Base-by-base conservation (phyloP, 2,888 invertebrate species). In the Drosophila dives region DNA sequence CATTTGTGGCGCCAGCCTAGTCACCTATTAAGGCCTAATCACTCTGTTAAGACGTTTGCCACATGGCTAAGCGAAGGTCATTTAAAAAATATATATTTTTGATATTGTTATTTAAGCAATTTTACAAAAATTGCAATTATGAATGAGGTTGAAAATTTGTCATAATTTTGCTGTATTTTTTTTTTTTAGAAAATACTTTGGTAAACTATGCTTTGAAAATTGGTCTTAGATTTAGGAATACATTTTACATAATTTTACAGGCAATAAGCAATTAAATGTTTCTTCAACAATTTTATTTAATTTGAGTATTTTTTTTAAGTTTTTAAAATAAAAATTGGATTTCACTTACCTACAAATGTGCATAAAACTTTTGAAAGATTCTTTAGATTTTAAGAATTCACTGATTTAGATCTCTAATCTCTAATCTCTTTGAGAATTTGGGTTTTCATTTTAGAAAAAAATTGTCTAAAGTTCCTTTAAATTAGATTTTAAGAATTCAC, bases 1-100 rank as follows among this genome's bases (percentile, higher is more conserved):
- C 55, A 65, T 71, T 54, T 60, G 59, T 65, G 72, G 69, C 69
- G 78, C 75, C 75, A 65, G 64, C 15, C 56, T 17, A 45, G 4
- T 36, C 40, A 34, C 26, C 49, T 36, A 3, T 17, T 33, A 38
- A 51, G 23, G 72, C 36, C 34, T 26, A 51, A 29, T 42, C 29
- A 45, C n/a, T 76, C 42, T 6, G 29, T 1, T 29, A 54, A 42
- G n/a, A 11, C 15, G 62, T 45, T 68, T 62, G 72, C 20, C 20
- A 51, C 36, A 5, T 15, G 4, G 15, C 20, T 7, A 20, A 51
- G 12, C 12, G 15, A 12, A 33, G 15, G 1, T 3, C 2, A 23
- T 15, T 51, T 15, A 32, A n/a, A 15, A 12, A 20, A 7, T 6
- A 29, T 6, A 38, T 38, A 38, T 38, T 12, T 23, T 26, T 23